Evolutionary conservation across 2,888 invertebrate genomes (phyloP).

Genomic region (Podotricha telesiphe): DNA sequence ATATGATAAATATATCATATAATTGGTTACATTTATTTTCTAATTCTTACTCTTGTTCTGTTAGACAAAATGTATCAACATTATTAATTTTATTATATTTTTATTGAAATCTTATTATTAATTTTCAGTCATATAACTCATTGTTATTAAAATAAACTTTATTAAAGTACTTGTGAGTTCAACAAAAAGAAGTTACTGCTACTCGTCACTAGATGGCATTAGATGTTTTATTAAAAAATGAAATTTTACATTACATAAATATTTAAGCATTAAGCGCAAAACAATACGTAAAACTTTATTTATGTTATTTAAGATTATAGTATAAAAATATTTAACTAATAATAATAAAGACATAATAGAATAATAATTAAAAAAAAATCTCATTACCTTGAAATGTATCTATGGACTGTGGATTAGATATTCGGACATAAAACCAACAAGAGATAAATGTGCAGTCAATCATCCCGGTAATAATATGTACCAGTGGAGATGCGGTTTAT

Average conservation of each 20-base stretch:
- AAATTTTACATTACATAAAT: neutral
- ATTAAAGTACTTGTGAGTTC: too few species aligned
- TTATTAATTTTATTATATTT: too few species aligned
- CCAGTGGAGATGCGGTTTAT: slow-evolving; percentile 68
- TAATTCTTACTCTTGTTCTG: too few species aligned
- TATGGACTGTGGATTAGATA: slow-evolving; percentile 8
- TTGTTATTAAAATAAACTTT: too few species aligned
- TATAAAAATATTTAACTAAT: neutral
- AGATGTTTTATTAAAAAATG: neutral
- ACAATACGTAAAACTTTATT: neutral
- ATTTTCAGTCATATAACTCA: too few species aligned
- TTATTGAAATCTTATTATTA: too few species aligned
- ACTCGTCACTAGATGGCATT: slow-evolving; percentile 49
- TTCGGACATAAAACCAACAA: slow-evolving; percentile 49
- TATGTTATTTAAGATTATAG: neutral
- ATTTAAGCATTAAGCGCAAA: neutral
- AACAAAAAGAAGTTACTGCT: slow-evolving; percentile 43
- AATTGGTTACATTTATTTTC: too few species aligned
- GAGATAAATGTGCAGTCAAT: slow-evolving; percentile 76
- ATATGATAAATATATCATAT: too few species aligned
- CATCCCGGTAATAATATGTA: slow-evolving; percentile 72
- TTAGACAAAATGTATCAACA: too few species aligned
- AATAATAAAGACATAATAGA: neutral
- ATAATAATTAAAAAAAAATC: neutral
- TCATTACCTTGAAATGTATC: neutral